Evolutionary conservation across 92 coral and sea anemone genomes (phyloP), one percentile per base, ranked within the genome.

Genomic region (Zoanthus sansibaricus): DNA sequence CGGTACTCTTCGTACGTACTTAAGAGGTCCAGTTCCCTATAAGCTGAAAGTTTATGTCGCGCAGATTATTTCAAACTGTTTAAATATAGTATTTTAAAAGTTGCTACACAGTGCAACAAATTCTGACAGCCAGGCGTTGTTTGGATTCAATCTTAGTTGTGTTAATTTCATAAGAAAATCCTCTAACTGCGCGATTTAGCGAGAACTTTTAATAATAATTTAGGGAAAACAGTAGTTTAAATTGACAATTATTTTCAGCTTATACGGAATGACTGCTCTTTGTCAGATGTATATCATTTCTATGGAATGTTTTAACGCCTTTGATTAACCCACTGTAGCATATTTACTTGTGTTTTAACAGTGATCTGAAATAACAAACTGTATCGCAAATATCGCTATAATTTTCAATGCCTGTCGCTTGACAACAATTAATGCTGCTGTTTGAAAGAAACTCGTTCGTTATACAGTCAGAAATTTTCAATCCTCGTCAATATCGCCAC

Each of bases 1-100:
- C 61, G 74, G 85, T 66, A 66, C 9, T 45, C 16, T 46, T 66
- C 84, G 0, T 66, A 37, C 85, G 62, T 80, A 66, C 85, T 80
- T 62, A 11, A 42, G 9, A 44, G 85, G 47, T 72, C 56, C 11
- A 31, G 44, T 46, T 64, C 75, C 62, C 18, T 66, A 44, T 67
- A 56, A 25, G 74, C 74, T 67, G 46, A 46, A 67, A 52, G 46
- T 64, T 46, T 46, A 16, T 13, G 44, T 56, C n/a, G 20, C 68
- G 84, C 20, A 48, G 17, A 10, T 49, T 17, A 25, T 25, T 75
- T 72, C 37, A n/a, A 31, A 11, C 6, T 61, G 33, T 44, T 44
- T 62, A 61, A 42, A 37, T 11, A 59, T n/a, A 8, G 25, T 21
- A 37, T 14, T 33, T 62, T 62, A 14, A 58, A 54, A 54, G 9